These are phyloP conservation scores for Ellobium chinense DNA, from an alignment of 2,888 invertebrate species.

Conservation along the genomic window DNA sequence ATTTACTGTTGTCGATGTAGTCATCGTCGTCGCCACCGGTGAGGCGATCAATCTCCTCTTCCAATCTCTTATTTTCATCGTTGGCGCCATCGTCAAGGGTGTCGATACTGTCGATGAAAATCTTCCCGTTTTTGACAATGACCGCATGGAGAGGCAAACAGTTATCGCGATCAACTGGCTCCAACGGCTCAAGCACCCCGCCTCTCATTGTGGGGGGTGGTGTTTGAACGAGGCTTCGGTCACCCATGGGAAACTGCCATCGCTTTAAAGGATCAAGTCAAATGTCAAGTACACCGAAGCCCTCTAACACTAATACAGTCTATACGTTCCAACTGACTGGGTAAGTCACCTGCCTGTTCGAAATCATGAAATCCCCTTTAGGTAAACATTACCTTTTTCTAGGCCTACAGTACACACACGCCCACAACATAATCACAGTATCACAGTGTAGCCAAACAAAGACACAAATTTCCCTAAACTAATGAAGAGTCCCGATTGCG, in stretches of 20 bases:
- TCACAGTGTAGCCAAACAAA: no score
- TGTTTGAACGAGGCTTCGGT: constrained; percentile 29
- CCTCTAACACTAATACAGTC: not conserved
- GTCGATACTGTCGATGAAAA: constrained; percentile 50
- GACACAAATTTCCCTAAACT: no score
- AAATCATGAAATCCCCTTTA: no score
- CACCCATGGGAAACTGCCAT: constrained; percentile 40
- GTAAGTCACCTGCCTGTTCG: no score
- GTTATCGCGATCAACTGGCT: constrained; percentile 36
- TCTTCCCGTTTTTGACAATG: constrained; percentile 52
- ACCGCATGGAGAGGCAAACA: constrained; percentile 49
- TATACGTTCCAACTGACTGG: no score
- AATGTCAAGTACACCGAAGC: not conserved
- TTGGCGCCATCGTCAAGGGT: constrained; percentile 41
- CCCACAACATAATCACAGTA: no score
- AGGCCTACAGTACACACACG: no score
- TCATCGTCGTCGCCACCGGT: constrained; percentile 31
- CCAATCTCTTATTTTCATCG: constrained; percentile 20
- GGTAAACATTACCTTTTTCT: no score
- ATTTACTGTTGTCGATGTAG: constrained; percentile 29
- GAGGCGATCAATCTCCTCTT: constrained; percentile 37
- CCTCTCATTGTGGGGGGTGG: constrained; percentile 40
- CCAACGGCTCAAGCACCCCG: constrained; percentile 42
- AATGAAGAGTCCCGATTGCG: no score
- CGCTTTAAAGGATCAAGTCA: not conserved